A percentile compares a stretch with the other conserved stretches of the same genome.
Conservation (phyloP, 2,888 invertebrate species). For the Stratiomys singularior region DNA sequence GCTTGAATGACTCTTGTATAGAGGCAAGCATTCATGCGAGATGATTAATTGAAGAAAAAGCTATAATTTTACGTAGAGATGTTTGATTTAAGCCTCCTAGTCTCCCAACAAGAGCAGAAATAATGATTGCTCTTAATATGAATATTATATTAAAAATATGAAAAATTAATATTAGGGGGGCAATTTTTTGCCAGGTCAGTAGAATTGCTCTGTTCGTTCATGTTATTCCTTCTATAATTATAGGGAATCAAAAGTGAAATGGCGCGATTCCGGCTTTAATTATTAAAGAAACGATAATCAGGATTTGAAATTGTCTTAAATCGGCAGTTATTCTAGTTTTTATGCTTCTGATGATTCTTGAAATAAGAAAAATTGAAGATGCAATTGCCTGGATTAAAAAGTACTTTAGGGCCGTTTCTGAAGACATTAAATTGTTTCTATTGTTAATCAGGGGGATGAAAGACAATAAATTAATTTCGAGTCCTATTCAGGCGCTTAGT, state of each 20-base stretch:
- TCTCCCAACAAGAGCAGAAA: constrained; percentile 67
- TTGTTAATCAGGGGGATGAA: constrained; percentile 71
- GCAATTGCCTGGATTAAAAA: constrained; percentile 71
- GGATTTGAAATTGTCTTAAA: not conserved
- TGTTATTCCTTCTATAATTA: constrained; percentile 67
- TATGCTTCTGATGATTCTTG: constrained; percentile 61
- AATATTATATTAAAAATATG: constrained; percentile 65
- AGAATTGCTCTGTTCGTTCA: constrained; percentile 70
- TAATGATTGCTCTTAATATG: constrained; percentile 66
- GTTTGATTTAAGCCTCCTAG: constrained; percentile 69
- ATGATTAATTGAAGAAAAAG: constrained; percentile 74
- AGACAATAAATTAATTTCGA: constrained; percentile 73
- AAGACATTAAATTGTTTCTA: constrained; percentile 66
- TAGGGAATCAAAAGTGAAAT: constrained; percentile 22
- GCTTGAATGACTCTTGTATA: constrained; percentile 66
- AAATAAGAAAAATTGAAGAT: constrained; percentile 68
- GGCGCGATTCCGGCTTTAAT: constrained; percentile 44
- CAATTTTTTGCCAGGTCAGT: constrained; percentile 75
- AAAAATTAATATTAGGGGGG: constrained; percentile 69
- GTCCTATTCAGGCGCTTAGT: constrained; percentile 69
- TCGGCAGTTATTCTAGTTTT: constrained; percentile 56
- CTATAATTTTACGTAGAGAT: constrained; percentile 70
- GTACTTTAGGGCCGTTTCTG: constrained; percentile 72
- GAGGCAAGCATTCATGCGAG: constrained; percentile 69
- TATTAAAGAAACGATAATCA: constrained; percentile 55